phyloP scores from a whole-genome alignment of 2,113 vertebrate species.

The Nothoprocta pentlandii region DNA sequence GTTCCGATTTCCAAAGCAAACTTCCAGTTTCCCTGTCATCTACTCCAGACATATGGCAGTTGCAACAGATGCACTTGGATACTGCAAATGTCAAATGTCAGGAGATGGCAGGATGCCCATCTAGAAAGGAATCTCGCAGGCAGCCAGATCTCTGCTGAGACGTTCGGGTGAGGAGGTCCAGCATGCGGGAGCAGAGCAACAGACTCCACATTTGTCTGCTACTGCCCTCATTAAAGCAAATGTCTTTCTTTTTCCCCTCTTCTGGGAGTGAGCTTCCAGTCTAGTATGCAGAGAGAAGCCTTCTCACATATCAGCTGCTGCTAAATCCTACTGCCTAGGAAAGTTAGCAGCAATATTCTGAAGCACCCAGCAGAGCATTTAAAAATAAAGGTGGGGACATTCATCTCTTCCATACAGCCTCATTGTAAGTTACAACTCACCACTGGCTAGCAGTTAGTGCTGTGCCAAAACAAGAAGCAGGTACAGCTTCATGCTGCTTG shows the following conservation, averaged over 20 bases:
- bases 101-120: slow-evolving; percentile 33
- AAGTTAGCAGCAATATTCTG: not conserved
- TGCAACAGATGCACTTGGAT: slow-evolving; percentile 34
- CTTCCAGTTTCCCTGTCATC: slow-evolving; percentile 61
- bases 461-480: not conserved
- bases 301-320: not conserved
- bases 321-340: not conserved
- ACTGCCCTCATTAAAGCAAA: not conserved
- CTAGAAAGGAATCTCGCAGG: slow-evolving; percentile 33
- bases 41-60: slow-evolving; percentile 16
- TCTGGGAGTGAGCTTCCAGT: not conserved
- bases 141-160: slow-evolving; percentile 27
- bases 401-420: not conserved
- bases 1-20: slow-evolving; percentile 62
- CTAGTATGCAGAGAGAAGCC: not conserved
- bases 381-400: not conserved
- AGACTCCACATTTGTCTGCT: not conserved
- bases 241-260: not conserved
- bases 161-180: not conserved
- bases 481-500: not conserved
- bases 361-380: not conserved
- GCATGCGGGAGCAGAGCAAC: not conserved
- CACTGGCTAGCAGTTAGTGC: not conserved
- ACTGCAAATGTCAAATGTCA: slow-evolving; percentile 71
- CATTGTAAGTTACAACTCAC: not conserved